A percentile compares a stretch with the other conserved stretches of the same genome.
Conservation (phyloP, 2,888 invertebrate genomes). For the Pterobdella sp. region DNA sequence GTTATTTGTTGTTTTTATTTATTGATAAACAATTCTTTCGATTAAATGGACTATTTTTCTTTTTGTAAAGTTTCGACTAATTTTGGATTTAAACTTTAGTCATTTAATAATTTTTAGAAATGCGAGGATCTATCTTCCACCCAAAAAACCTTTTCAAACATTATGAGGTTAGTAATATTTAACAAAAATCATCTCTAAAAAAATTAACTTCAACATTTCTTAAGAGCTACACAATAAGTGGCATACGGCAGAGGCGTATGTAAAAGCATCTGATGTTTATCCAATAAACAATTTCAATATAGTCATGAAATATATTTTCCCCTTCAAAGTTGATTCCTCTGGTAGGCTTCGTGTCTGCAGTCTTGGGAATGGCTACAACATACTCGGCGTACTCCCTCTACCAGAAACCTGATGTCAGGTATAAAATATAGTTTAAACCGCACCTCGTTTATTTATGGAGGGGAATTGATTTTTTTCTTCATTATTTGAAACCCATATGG, state of each 20-base stretch:
- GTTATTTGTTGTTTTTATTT: not conserved
- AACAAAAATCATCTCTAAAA: not conserved
- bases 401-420: constrained; percentile 31
- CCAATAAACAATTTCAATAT: not conserved
- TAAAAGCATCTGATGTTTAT: too few species aligned
- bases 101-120: not conserved
- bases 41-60: too few species aligned
- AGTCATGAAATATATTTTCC: not conserved
- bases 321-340: constrained; percentile 26
- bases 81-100: too few species aligned
- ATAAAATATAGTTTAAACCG: not conserved
- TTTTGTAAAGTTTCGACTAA: not conserved
- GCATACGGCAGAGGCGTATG: too few species aligned
- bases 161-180: not conserved
- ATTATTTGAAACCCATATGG: not conserved
- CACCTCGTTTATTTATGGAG: too few species aligned
- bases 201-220: not conserved
- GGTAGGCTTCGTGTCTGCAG: constrained; percentile 8
- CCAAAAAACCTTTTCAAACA: not conserved
- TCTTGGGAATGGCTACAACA: constrained; percentile 18
- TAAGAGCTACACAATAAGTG: not conserved
- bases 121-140: not conserved
- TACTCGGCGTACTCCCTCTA: constrained; percentile 24
- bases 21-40: too few species aligned
- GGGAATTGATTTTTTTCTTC: not conserved